Base-by-base conservation (phyloP, 1,140 invertebrate species). In the Drosophila sp. region DNA sequence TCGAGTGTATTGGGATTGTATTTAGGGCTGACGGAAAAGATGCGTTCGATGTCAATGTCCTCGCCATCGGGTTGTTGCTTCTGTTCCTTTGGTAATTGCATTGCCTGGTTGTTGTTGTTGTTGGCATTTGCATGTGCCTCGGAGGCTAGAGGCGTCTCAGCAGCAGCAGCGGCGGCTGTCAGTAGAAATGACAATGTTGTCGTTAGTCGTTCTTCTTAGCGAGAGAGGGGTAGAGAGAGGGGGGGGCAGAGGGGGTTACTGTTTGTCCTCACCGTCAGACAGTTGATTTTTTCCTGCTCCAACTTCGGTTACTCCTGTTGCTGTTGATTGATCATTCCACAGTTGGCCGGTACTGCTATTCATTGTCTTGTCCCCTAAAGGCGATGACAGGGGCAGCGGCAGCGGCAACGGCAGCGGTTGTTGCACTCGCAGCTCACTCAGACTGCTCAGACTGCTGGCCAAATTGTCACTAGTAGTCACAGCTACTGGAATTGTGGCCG, bases 281-380 rank as follows among this genome's bases (percentile, higher is more conserved):
- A 73, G 72, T 76, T 76, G 72, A 56, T 66, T 65, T 50, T 68
- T 62, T 55, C 25, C 44, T 27, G 56, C 29, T 58, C 32, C 56
- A 38, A 33, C 32, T 35, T 35, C 33, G 8, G 55, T 33, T 11
- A 33, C 60, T 38, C 38, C 64, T 60, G 35, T 50, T 30, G 72
- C 55, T 62, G 60, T 40, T 64, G 76, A 78, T 78, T 78, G 76
- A 78, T 78, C 76, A 70, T 78, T 70, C 76, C 60, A 71, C 54
- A 44, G 67, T 35, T 58, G 57, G 32, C 29, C 30, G 58, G 56
- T 67, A 72, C 65, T 72, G 72, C 63, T 78, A 56, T 61, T 75
- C 72, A 71, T 75, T 75, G 76, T 75, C 50, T 76, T 67, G 74
- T 76, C 74, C 74, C 64, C 67, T 63, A 60, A 44, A 70, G 68